A percentile compares a stretch with the other conserved stretches of the same genome.
Evolutionary conservation across 37 sponge, comb jelly and placozoan species (phyloP).

Genomic region (Tethya wilhelma): DNA sequence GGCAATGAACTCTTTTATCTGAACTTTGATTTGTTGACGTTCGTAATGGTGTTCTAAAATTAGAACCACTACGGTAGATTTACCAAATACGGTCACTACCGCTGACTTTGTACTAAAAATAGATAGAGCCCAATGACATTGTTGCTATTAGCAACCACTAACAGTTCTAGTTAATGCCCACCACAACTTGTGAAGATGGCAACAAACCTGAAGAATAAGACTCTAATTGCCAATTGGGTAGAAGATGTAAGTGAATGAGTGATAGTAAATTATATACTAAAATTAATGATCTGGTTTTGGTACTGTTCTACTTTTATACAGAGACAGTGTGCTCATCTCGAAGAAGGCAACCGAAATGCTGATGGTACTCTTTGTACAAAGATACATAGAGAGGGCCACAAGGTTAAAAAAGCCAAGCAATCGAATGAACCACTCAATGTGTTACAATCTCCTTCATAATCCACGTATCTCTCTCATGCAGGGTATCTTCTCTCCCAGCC

Average conservation of each 20-base stretch:
- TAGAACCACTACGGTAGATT: no score
- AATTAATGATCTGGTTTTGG: neutral
- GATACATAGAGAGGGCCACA: conserved; percentile 65
- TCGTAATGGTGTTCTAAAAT: no score
- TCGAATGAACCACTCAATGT: no score
- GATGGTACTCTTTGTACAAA: conserved; percentile 63
- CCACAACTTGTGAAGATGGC: neutral
- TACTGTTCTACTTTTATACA: no score
- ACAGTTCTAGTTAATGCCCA: neutral
- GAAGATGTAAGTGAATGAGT: conserved; percentile 61
- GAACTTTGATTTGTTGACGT: no score
- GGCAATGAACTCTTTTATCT: no score
- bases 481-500: conserved; percentile 45
- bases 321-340: conserved; percentile 66
- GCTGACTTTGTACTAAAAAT: no score
- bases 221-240: conserved; percentile 80
- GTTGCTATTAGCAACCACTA: no score
- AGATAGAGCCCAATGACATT: no score
- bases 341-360: conserved; percentile 34
- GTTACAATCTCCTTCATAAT: neutral
- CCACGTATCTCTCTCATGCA: neutral
- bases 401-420: conserved; percentile 8
- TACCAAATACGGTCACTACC: no score
- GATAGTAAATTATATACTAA: neutral
- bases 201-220: conserved; percentile 54